phyloP scores from a whole-genome alignment of 2,888 invertebrate genomes.

The Rosalia funebris region DNA sequence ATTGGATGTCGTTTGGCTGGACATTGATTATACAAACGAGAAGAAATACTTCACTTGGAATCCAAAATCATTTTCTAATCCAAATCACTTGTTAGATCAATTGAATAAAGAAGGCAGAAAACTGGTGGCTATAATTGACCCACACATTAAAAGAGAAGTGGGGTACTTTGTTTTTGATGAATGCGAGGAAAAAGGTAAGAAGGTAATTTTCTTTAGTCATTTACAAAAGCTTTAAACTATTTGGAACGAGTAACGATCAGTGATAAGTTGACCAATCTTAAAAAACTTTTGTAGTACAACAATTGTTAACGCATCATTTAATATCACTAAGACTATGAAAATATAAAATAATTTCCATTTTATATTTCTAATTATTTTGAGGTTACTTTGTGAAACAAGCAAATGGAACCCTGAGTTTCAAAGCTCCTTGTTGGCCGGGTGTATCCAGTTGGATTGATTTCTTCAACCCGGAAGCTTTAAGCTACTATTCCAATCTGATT shows the following conservation, averaged over 20 bases:
- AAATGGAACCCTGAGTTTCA: conserved; percentile 88
- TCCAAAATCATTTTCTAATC: conserved; percentile 58
- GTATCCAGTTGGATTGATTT: conserved; percentile 25
- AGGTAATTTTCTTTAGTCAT: no score
- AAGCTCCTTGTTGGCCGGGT: conserved; percentile 66
- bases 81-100: conserved; percentile 56
- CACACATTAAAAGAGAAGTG: conserved; percentile 80
- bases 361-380: conserved; percentile 69
- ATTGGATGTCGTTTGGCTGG: conserved; percentile 94
- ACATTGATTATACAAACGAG: conserved; percentile 95
- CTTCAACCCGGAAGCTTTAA: conserved; percentile 76
- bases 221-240: no score
- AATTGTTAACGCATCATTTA: no score
- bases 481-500: conserved; percentile 71
- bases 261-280: no score
- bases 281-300: no score
- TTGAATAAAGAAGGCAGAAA: conserved; percentile 81
- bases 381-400: conserved; percentile 87
- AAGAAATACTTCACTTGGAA: conserved; percentile 98
- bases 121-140: conserved; percentile 92
- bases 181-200: conserved; percentile 14
- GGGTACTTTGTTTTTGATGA: conserved; percentile 33
- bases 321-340: no score
- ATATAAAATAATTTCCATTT: no score
- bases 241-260: no score